Conservation (phyloP, 2,113 vertebrate species). For the Camelus dromedarius region DNA sequence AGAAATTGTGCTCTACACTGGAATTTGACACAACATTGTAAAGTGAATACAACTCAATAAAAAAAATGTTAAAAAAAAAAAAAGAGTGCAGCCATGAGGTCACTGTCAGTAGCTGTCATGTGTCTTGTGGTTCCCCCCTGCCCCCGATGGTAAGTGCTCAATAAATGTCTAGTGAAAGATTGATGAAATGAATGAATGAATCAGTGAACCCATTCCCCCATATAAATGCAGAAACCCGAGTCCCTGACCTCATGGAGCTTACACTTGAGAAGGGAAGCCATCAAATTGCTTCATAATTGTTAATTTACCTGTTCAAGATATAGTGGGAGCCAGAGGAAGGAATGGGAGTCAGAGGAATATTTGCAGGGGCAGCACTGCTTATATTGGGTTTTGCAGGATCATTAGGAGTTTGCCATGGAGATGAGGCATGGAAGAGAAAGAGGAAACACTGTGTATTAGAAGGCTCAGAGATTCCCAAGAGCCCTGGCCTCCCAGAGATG, state of each 20-base stretch:
- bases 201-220: background rate
- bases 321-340: background rate
- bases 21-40: too few relatives aligned
- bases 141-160: background rate
- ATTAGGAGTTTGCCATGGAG: background rate
- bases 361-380: background rate
- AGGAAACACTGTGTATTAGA: background rate
- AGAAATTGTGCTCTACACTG: too few relatives aligned
- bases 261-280: background rate
- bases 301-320: background rate
- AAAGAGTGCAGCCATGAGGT: background rate
- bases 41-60: too few relatives aligned
- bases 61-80: too few relatives aligned
- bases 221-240: background rate
- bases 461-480: background rate
- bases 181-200: background rate
- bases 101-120: background rate
- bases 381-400: background rate
- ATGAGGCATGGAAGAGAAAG: background rate
- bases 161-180: background rate
- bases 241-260: background rate
- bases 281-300: background rate
- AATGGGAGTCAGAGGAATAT: background rate
- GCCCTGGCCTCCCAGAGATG: background rate
- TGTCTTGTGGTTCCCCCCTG: background rate